These are phyloP conservation scores for Sarcophaga bullata DNA, from an alignment of 1,140 invertebrate genomes.

Conservation along the genomic window DNA sequence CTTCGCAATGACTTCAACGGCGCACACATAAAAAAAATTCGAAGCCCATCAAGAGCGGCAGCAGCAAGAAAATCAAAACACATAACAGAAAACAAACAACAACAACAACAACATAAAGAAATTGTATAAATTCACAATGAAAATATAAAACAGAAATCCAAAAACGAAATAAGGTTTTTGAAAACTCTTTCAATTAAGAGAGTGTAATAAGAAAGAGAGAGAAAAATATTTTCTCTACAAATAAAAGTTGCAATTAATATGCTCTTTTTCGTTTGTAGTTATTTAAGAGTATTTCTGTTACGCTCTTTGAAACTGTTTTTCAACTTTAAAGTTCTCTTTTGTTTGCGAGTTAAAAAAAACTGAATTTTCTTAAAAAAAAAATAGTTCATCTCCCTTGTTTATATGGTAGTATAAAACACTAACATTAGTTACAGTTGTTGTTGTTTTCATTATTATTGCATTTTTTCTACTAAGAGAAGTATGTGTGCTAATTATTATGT, in stretches of 20 bases:
- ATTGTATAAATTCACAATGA: not conserved
- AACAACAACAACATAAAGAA: not conserved
- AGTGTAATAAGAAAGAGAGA: too few relatives aligned
- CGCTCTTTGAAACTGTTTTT: too few relatives aligned
- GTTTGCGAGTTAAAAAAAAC: too few relatives aligned
- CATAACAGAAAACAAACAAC: not conserved
- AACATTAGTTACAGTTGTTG: not conserved
- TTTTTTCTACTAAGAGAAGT: not conserved
- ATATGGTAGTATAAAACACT: not conserved
- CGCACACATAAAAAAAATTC: slow-evolving; percentile 14
- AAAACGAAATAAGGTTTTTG: too few relatives aligned
- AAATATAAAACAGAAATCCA: not conserved
- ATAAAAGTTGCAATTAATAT: too few relatives aligned
- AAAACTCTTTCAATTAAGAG: too few relatives aligned
- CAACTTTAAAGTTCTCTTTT: too few relatives aligned
- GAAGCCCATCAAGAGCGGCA: not conserved
- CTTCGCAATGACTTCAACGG: slow-evolving; percentile 20
- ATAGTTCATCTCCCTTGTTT: too few relatives aligned
- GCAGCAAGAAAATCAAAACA: not conserved
- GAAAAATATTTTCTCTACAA: too few relatives aligned
- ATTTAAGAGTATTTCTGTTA: too few relatives aligned
- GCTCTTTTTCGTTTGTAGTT: too few relatives aligned
- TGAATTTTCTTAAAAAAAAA: too few relatives aligned
- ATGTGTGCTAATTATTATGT: slow-evolving; percentile 11
- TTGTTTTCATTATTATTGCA: not conserved